A percentile compares a stretch with the other conserved stretches of the same genome.
These are phyloP conservation scores for Kryptopterus vitreolus DNA, from an alignment of 2,797 vertebrate genomes.

Conservation along the genomic window DNA sequence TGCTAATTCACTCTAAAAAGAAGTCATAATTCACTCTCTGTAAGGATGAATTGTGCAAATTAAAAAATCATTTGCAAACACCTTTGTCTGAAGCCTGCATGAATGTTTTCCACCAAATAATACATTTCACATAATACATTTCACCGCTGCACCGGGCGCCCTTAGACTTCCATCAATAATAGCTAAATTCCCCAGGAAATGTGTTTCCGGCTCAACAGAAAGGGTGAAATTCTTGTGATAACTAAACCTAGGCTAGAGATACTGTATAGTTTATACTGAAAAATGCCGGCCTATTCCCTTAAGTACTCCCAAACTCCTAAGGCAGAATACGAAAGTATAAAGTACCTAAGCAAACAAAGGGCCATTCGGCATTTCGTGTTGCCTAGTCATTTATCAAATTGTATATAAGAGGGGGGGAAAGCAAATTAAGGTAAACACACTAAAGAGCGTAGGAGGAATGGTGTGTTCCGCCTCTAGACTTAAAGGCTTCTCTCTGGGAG, in stretches of 20 bases:
- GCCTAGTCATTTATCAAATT: slow-evolving; percentile 34
- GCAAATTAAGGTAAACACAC: slow-evolving; percentile 56
- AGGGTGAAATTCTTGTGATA: not conserved
- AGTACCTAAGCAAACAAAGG: slow-evolving; percentile 21
- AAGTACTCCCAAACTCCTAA: slow-evolving; percentile 23
- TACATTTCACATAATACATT: not conserved
- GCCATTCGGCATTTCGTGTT: slow-evolving; percentile 31
- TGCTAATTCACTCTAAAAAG: not conserved
- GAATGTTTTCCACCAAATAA: not conserved
- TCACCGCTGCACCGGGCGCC: not conserved
- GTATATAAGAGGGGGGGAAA: slow-evolving; percentile 8
- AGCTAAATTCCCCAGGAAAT: not conserved
- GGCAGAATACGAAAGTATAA: slow-evolving; percentile 16
- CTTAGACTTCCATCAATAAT: slow-evolving; percentile 2
- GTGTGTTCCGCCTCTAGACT: slow-evolving; percentile 22
- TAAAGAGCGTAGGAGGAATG: slow-evolving; percentile 61
- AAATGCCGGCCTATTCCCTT: slow-evolving; percentile 21
- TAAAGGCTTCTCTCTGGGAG: slow-evolving; percentile 67
- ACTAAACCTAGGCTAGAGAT: slow-evolving; percentile 1
- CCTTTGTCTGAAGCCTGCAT: not conserved
- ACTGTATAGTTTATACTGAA: slow-evolving; percentile 9
- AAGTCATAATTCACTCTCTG: not conserved
- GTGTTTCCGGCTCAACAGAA: not conserved
- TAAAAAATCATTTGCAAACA: not conserved
- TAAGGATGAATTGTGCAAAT: slow-evolving; percentile 19